Conservation (phyloP, 1,140 invertebrate genomes). For the Cherax destructor region DNA sequence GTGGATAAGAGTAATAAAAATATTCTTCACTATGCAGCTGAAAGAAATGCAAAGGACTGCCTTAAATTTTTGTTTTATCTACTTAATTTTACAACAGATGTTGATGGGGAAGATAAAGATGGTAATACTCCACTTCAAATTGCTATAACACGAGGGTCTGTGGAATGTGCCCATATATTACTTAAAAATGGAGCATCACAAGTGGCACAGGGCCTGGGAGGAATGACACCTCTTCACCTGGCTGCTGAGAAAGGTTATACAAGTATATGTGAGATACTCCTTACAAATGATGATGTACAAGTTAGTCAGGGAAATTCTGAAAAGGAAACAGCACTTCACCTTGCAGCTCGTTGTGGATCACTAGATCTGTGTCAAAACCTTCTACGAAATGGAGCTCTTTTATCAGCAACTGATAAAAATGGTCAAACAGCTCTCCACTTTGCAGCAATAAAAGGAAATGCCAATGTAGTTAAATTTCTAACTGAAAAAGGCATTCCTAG, state of each 20-base stretch:
- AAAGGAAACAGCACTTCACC: slow-evolving; percentile 53
- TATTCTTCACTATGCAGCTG: slow-evolving; percentile 43
- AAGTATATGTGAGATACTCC: slow-evolving; percentile 50
- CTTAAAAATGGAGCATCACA: slow-evolving; percentile 35
- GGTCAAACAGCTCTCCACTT: slow-evolving; percentile 47
- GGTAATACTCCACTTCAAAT: slow-evolving; percentile 36
- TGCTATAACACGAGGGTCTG: slow-evolving; percentile 44
- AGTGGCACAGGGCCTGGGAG: slow-evolving; percentile 15
- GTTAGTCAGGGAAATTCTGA: slow-evolving; percentile 47
- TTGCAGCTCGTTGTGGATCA: slow-evolving; percentile 49
- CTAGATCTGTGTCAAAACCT: slow-evolving; percentile 52
- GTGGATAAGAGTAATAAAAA: slow-evolving; percentile 24
- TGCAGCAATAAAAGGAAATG: slow-evolving; percentile 38
- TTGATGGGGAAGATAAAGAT: slow-evolving; percentile 35
- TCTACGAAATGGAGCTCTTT: slow-evolving; percentile 40
- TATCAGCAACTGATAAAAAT: slow-evolving; percentile 33
- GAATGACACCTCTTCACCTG: slow-evolving; percentile 56
- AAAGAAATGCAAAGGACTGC: slow-evolving; percentile 43
- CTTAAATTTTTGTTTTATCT: slow-evolving; percentile 14
- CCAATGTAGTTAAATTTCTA: slow-evolving; percentile 29
- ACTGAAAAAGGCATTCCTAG: slow-evolving; percentile 21
- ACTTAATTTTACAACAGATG: not conserved
- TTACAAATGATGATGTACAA: slow-evolving; percentile 21
- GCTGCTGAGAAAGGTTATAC: slow-evolving; percentile 55
- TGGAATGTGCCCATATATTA: slow-evolving; percentile 42